Evolutionary conservation across 2,888 invertebrate species (phyloP), one percentile per base, ranked within the genome.

Genomic region (Deilephila porcellus): DNA sequence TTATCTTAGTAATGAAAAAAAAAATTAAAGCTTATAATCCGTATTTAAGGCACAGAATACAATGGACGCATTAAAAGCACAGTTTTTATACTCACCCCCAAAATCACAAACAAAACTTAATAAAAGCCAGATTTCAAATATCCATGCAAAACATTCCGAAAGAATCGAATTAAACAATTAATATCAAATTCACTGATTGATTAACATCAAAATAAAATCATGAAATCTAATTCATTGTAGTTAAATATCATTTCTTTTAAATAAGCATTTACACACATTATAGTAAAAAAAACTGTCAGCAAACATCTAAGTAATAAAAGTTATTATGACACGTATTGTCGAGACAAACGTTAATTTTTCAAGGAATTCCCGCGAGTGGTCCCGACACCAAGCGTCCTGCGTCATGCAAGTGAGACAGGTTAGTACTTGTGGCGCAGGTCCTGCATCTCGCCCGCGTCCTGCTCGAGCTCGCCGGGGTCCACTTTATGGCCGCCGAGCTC

Each of bases 401-500:
- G 19, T 25, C 63, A 72, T 72, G 64, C 72, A n/a, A 56, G 25
- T 37, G 20, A 25, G 37, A 29, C 25, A 29, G 11, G 70, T 89
- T 84, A 93, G 85, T 93, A 93, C 93, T 93, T 94, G 74, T 91
- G 85, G 52, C 89, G 86, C 60, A 93, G 78, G 72, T 92, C 91
- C 74, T 91, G 86, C 74, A 91, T 77, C 73, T 93, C 93, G 0
- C 88, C 87, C 34, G 84, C 87, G 63, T 86, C 89, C 29, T 79
- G 80, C 32, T 85, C 86, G 29, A 84, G 78, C 4, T 79, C 78
- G 29, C 60, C 72, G 60, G 76, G 78, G 11, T 79, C 59, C 1
- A 60, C 78, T 74, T 82, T 82, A 80, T 91, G 88, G 0, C 95
- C 95, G 52, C 96, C 94, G 1, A 96, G 90, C 81, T 95, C 95